Percentiles rank a stretch among this genome's conserved stretches.
phyloP scores from a whole-genome alignment of 2,113 vertebrate species.

The Prolemur simus region DNA sequence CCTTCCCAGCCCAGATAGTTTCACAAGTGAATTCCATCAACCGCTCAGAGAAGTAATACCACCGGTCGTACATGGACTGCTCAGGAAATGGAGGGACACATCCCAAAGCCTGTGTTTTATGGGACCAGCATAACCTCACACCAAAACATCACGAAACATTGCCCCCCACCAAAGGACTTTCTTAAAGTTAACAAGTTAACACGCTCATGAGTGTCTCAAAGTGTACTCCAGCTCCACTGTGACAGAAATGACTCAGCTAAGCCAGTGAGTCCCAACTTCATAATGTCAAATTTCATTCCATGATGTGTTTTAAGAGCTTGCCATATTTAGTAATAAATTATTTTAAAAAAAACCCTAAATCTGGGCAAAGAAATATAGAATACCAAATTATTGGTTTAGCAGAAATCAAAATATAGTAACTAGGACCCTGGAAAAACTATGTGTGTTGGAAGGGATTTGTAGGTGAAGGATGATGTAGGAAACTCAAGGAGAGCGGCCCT shows the following conservation, averaged over 20 bases:
- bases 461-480: neutral
- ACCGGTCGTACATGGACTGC: neutral
- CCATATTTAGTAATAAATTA: neutral
- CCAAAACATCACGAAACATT: neutral
- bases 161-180: neutral
- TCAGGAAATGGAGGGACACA: neutral
- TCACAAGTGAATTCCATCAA: neutral
- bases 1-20: neutral
- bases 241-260: neutral
- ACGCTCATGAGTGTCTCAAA: neutral
- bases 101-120: neutral
- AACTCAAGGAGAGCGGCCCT: neutral
- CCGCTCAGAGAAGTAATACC: neutral
- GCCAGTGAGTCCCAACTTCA: neutral
- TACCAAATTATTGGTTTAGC: neutral
- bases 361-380: neutral
- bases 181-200: neutral
- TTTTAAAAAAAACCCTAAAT: neutral
- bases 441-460: neutral
- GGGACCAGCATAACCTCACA: neutral
- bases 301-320: neutral
- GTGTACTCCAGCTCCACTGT: fast-evolving
- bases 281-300: neutral
- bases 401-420: neutral
- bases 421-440: neutral